Conservation (phyloP, 1,140 invertebrate species). For the Tetramorium alpestre region DNA sequence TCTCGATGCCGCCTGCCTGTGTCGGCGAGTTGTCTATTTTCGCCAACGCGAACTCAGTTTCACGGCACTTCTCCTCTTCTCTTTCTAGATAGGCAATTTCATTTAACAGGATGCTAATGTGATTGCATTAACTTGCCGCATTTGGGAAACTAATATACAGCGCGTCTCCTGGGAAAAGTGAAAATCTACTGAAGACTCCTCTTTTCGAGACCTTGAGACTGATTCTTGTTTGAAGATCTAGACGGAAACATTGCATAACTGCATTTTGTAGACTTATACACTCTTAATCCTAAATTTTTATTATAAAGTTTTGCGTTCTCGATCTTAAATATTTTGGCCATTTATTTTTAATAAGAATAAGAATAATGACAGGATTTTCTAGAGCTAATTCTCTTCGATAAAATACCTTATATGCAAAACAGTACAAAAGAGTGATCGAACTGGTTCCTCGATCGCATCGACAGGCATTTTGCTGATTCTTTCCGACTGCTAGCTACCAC, state of each 20-base stretch:
- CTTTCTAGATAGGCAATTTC: constrained; percentile 20
- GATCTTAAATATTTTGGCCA: neutral
- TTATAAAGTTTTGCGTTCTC: neutral
- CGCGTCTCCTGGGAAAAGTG: neutral
- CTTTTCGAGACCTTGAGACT: neutral
- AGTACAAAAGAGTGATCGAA: neutral
- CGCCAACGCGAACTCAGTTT: neutral
- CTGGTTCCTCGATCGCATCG: constrained; percentile 16
- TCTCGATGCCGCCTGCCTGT: neutral
- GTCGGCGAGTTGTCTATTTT: constrained; percentile 31
- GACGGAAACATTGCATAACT: neutral
- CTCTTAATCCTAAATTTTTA: neutral
- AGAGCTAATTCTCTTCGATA: neutral
- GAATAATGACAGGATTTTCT: neutral
- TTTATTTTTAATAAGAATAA: neutral
- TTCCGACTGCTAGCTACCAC: neutral
- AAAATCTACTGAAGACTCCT: neutral
- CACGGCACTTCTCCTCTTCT: neutral
- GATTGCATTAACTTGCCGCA: constrained; percentile 26
- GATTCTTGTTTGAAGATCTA: neutral
- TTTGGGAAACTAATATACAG: constrained; percentile 22
- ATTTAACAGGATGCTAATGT: constrained; percentile 42
- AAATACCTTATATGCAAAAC: neutral
- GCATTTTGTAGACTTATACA: neutral
- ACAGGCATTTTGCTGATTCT: constrained; percentile 5